Percentiles rank a stretch among this genome's conserved stretches.
These are phyloP conservation scores for Dendronephthya gigantea DNA, from an alignment of 64 coral and sea anemone species.

Conservation along the genomic window DNA sequence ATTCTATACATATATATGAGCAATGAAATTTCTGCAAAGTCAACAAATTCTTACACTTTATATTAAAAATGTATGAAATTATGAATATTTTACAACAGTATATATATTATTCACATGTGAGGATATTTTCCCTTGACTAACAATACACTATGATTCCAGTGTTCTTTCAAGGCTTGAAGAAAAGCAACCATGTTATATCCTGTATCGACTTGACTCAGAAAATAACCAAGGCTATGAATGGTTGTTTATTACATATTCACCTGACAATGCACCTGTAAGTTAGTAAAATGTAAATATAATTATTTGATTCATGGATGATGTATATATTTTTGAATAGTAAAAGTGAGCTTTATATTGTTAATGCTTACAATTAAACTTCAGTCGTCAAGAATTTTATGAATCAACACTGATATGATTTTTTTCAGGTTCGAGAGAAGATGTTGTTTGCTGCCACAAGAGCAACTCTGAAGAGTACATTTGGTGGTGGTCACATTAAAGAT, in stretches of 20 bases:
- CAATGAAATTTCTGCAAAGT: too few relatives aligned
- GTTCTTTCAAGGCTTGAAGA: slow-evolving; percentile 46
- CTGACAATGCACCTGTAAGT: slow-evolving; percentile 69
- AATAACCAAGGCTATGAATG: slow-evolving; percentile 92
- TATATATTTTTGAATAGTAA: too few relatives aligned
- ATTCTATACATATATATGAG: too few relatives aligned
- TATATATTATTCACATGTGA: neutral
- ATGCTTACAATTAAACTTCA: too few relatives aligned
- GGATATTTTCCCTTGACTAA: slow-evolving; percentile 48
- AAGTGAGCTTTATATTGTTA: too few relatives aligned
- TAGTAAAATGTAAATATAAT: too few relatives aligned
- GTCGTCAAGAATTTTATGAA: too few relatives aligned
- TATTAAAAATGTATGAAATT: too few relatives aligned
- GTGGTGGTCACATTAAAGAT: slow-evolving; percentile 89
- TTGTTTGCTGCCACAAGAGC: slow-evolving; percentile 92
- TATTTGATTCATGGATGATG: neutral
- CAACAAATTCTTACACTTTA: too few relatives aligned
- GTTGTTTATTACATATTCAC: slow-evolving; percentile 86
- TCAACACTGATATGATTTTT: slow-evolving; percentile 4
- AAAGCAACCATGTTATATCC: slow-evolving; percentile 66
- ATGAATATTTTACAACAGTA: too few relatives aligned
- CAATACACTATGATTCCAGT: slow-evolving; percentile 57
- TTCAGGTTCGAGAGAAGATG: slow-evolving; percentile 80
- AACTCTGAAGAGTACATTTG: slow-evolving; percentile 91
- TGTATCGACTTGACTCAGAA: slow-evolving; percentile 75